phyloP scores from a whole-genome alignment of 1,140 invertebrate genomes.

The Nephila pilipes region DNA sequence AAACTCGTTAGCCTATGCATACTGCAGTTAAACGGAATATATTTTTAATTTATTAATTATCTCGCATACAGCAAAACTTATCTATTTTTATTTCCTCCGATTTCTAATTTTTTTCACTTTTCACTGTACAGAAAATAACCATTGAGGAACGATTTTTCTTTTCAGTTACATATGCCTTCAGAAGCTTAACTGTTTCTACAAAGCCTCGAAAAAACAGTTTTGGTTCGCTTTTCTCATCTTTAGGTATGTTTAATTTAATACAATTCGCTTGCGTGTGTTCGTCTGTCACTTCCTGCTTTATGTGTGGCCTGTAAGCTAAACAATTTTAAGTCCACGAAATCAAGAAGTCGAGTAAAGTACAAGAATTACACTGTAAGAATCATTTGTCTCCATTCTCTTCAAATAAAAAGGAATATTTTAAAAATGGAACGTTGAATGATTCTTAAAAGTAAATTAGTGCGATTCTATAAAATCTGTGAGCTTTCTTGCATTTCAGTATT shows the following conservation, averaged over 20 bases:
- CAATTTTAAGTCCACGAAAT: too few relatives aligned
- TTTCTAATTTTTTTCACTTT: neutral
- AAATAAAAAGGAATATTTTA: too few relatives aligned
- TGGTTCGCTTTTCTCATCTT: conserved; percentile 72
- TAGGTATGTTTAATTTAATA: conserved; percentile 60
- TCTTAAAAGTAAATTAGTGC: too few relatives aligned
- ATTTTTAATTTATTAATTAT: too few relatives aligned
- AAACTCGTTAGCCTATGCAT: too few relatives aligned
- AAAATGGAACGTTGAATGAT: too few relatives aligned
- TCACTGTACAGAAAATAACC: neutral
- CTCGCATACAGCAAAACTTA: neutral
- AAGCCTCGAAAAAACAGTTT: conserved; percentile 75
- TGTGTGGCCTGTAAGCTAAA: neutral
- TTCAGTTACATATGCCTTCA: conserved; percentile 73
- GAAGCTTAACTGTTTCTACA: conserved; percentile 72
- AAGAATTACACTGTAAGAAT: too few relatives aligned
- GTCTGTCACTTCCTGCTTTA: neutral
- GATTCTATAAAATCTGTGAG: too few relatives aligned
- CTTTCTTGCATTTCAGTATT: too few relatives aligned
- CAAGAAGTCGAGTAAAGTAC: too few relatives aligned
- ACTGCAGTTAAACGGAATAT: too few relatives aligned
- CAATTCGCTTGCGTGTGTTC: conserved; percentile 27
- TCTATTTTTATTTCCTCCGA: neutral
- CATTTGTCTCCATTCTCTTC: too few relatives aligned
- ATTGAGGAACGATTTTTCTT: conserved; percentile 66